Evolutionary conservation across 2,113 vertebrate genomes (phyloP).

Genomic region (Cyrtonyx montezumae): DNA sequence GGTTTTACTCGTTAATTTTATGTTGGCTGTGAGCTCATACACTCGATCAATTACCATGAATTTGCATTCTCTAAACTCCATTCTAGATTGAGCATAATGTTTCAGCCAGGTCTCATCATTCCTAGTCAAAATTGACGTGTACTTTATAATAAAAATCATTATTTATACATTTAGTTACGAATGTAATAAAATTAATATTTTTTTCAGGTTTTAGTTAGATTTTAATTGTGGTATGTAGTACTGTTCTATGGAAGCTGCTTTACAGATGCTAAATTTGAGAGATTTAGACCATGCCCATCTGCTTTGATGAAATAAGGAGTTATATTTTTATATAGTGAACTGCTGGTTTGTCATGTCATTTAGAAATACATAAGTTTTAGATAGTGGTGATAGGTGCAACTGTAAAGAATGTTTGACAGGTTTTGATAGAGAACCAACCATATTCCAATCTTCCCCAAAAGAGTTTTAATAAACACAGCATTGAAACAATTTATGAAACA

Average conservation of each 20-base stretch:
- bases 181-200: background rate
- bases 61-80: background rate
- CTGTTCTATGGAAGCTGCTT: background rate
- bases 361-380: constrained; percentile 12
- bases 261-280: background rate
- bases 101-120: background rate
- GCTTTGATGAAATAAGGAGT: background rate
- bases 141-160: background rate
- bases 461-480: constrained; percentile 9
- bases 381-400: background rate
- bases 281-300: background rate
- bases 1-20: background rate
- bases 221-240: background rate
- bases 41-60: background rate
- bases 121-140: background rate
- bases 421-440: constrained; percentile 27
- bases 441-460: constrained; percentile 1
- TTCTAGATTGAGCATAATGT: background rate
- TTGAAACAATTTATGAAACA: constrained; percentile 17
- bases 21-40: background rate
- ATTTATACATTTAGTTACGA: background rate
- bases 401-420: constrained; percentile 36
- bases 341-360: constrained; percentile 21
- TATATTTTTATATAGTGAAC: background rate
- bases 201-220: background rate